phyloP scores from a whole-genome alignment of 2,113 vertebrate genomes.

The Pavo muticus region DNA sequence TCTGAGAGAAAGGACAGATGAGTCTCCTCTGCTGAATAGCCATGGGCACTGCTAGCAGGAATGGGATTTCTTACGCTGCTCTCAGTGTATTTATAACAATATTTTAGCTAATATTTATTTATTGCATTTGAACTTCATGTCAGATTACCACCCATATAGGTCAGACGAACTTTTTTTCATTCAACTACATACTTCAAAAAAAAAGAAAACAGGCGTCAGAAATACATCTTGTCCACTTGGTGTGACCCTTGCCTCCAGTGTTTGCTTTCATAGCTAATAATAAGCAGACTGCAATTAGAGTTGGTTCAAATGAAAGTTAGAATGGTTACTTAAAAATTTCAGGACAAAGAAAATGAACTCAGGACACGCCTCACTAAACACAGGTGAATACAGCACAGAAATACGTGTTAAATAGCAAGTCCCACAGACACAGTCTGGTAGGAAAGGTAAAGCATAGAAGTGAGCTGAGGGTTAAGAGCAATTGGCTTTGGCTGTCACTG shows the following conservation, averaged over 20 bases:
- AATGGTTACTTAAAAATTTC: not conserved
- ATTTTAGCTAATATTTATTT: not conserved
- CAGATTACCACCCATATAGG: not conserved
- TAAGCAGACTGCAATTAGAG: not conserved
- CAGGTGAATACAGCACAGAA: not conserved
- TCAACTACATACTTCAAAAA: not conserved
- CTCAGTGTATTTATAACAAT: not conserved
- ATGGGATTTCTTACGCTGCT: not conserved
- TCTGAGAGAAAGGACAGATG: not conserved
- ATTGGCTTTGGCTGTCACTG: not conserved
- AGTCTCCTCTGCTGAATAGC: not conserved
- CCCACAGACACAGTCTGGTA: not conserved
- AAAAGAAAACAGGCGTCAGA: not conserved
- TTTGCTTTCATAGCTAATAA: not conserved
- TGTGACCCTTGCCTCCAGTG: not conserved
- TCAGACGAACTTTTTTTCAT: not conserved
- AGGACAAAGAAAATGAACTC: not conserved
- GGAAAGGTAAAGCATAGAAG: not conserved
- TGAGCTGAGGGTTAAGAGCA: not conserved
- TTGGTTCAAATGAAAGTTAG: not conserved
- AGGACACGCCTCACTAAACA: not conserved
- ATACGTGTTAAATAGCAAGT: not conserved
- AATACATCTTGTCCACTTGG: not conserved
- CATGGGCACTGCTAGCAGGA: not conserved
- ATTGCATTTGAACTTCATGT: not conserved